A percentile compares a stretch with the other conserved stretches of the same genome.
These are phyloP conservation scores for Ceuthmochares aereus DNA, from an alignment of 2,113 vertebrate genomes.

Conservation along the genomic window DNA sequence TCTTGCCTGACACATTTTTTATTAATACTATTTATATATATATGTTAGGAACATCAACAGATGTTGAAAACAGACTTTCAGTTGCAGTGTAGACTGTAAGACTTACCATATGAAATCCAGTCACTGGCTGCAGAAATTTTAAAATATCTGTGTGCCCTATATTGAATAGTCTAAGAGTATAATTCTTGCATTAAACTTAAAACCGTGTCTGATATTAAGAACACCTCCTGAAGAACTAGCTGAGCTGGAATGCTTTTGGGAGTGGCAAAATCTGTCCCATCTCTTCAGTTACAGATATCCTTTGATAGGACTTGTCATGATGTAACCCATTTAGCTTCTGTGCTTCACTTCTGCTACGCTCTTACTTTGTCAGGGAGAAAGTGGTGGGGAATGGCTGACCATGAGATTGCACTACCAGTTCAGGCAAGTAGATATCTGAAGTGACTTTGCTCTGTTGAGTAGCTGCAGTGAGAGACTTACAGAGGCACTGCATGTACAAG, in stretches of 20 bases:
- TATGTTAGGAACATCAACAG: background rate
- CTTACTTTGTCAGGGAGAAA: background rate
- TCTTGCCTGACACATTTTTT: background rate
- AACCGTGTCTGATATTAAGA: background rate
- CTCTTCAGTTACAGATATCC: background rate
- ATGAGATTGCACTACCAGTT: background rate
- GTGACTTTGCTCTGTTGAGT: slow-evolving; percentile 34
- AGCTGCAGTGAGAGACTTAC: slow-evolving; percentile 32
- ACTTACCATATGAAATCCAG: background rate
- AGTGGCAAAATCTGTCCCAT: background rate
- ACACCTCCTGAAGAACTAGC: background rate
- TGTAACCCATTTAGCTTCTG: slow-evolving; percentile 25
- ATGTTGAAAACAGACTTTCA: background rate
- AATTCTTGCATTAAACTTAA: background rate
- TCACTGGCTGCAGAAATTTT: background rate
- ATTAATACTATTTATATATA: background rate
- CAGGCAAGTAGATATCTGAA: background rate
- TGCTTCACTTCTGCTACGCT: background rate
- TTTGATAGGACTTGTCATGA: background rate
- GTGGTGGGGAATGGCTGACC: background rate
- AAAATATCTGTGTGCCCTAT: background rate
- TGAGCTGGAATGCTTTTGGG: background rate
- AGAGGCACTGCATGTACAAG: slow-evolving; percentile 6
- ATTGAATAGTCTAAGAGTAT: background rate
- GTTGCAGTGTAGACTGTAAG: background rate